A percentile compares a stretch with the other conserved stretches of the same genome.
Evolutionary conservation across 2,888 invertebrate genomes (phyloP).

Genomic region (Nebria brevicollis): DNA sequence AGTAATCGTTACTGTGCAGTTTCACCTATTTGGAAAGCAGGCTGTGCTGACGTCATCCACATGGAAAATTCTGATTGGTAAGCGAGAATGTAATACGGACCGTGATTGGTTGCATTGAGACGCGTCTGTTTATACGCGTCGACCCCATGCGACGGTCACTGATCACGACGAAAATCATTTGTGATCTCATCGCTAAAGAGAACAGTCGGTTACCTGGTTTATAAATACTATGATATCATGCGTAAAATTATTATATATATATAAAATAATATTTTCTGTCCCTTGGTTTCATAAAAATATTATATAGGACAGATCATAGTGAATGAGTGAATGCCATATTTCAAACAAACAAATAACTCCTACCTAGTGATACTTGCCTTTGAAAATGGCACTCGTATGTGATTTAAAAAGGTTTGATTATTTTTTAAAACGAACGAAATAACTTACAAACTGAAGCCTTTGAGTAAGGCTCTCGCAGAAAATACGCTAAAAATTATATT

Average conservation of each 20-base stretch:
- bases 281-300: conserved; percentile 55
- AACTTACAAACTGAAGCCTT: conserved; percentile 50
- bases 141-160: conserved; percentile 48
- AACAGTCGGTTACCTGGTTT: conserved; percentile 61
- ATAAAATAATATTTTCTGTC: conserved; percentile 58
- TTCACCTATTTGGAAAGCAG: conserved; percentile 38
- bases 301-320: conserved; percentile 62
- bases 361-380: conserved; percentile 63
- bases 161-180: conserved; percentile 58
- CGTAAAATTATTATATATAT: conserved; percentile 57
- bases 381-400: conserved; percentile 64
- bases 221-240: conserved; percentile 55
- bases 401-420: conserved; percentile 64
- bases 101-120: conserved; percentile 30
- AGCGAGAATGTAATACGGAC: conserved; percentile 31
- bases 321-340: conserved; percentile 64
- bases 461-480: conserved; percentile 49
- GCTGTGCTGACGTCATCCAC: conserved; percentile 36
- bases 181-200: conserved; percentile 64
- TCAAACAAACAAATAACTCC: conserved; percentile 58
- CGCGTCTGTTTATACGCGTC: conserved; percentile 30
- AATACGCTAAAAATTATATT: conserved; percentile 59
- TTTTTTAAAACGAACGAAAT: conserved; percentile 62
- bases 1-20: conserved; percentile 46
- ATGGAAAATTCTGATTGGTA: conserved; percentile 43